phyloP scores from a whole-genome alignment of 2,797 vertebrate genomes.

The Poecilia picta region DNA sequence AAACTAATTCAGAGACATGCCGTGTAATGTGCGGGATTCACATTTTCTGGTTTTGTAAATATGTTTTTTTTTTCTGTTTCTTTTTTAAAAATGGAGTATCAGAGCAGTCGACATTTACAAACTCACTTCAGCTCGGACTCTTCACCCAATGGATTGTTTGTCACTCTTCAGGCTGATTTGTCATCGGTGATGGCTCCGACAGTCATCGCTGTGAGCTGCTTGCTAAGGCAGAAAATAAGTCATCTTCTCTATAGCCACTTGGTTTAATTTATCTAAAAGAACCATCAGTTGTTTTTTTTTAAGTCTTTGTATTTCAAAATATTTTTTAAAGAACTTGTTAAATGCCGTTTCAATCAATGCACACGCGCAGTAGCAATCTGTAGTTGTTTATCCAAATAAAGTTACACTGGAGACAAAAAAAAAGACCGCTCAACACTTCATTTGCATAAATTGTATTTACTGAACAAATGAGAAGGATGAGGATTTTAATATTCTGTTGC shows the following conservation, averaged over 20 bases:
- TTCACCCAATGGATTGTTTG: neutral
- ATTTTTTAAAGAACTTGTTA: neutral
- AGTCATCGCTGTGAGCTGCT: constrained; percentile 1
- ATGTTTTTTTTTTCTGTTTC: neutral
- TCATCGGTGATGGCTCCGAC: neutral
- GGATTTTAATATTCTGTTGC: neutral
- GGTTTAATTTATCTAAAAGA: neutral
- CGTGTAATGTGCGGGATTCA: no score
- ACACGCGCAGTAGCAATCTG: neutral
- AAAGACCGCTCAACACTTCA: neutral
- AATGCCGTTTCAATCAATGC: neutral
- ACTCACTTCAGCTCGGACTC: neutral
- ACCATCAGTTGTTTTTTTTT: neutral
- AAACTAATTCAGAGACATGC: constrained; percentile 5
- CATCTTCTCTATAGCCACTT: neutral
- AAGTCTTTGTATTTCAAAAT: neutral
- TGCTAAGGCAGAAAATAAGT: neutral
- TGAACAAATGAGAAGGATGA: neutral
- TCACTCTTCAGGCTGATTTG: constrained; percentile 1
- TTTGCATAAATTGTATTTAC: neutral
- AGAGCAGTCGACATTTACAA: neutral
- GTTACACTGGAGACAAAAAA: neutral
- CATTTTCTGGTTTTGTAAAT: neutral
- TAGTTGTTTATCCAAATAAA: neutral
- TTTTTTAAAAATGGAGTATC: neutral